These are phyloP conservation scores for Tethea ocularis DNA, from an alignment of 2,888 invertebrate genomes.

Conservation along the genomic window DNA sequence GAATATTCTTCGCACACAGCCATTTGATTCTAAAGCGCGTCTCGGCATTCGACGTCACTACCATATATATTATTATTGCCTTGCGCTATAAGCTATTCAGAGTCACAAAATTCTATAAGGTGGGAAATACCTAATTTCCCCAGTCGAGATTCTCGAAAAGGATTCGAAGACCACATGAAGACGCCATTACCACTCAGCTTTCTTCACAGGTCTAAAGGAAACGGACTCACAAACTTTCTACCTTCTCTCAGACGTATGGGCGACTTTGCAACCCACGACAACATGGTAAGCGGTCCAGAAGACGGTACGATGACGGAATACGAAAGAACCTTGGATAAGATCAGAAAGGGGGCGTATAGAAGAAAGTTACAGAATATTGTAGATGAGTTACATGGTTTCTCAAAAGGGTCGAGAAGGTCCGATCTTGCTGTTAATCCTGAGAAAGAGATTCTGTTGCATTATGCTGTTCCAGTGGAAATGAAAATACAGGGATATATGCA, in stretches of 20 bases:
- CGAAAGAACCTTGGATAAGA: conserved; percentile 40
- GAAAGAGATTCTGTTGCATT: conserved; percentile 44
- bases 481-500: conserved; percentile 56
- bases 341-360: conserved; percentile 19
- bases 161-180: no score
- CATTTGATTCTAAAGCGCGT: no score
- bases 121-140: no score
- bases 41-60: no score
- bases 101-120: no score
- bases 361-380: conserved; percentile 24
- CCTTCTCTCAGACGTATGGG: background rate
- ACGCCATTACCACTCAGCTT: no score
- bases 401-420: conserved; percentile 15
- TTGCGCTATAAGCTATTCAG: no score
- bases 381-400: conserved; percentile 21
- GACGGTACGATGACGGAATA: conserved; percentile 31
- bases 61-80: no score
- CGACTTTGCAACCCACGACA: conserved; percentile 37
- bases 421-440: conserved; percentile 23
- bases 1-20: no score
- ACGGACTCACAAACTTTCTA: background rate
- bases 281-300: conserved; percentile 31
- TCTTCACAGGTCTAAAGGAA: background rate
- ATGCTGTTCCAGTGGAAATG: conserved; percentile 58
- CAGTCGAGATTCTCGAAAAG: no score